phyloP scores from a whole-genome alignment of 2,113 vertebrate genomes.

The Tetrao urogallus region DNA sequence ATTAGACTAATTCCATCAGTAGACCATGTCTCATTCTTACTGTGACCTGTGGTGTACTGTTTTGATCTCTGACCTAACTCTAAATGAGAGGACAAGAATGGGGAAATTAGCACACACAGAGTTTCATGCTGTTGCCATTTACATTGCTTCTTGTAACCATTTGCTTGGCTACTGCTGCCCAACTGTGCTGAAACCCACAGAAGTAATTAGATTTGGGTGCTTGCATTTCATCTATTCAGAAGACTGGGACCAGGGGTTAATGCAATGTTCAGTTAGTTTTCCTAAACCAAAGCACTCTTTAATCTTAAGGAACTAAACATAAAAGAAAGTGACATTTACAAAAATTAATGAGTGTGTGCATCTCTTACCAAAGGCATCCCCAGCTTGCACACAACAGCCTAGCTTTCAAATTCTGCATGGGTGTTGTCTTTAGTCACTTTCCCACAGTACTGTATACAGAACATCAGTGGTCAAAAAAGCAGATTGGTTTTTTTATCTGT shows the following conservation, averaged over 20 bases:
- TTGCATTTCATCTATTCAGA: constrained; percentile 19
- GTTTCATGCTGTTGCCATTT: background rate
- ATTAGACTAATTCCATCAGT: background rate
- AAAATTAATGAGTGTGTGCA: background rate
- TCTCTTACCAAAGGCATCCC: background rate
- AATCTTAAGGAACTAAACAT: constrained; percentile 21
- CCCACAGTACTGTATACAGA: background rate
- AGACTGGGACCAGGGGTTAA: background rate
- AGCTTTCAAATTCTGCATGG: background rate
- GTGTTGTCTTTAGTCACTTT: background rate
- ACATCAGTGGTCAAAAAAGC: background rate
- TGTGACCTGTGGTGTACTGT: background rate
- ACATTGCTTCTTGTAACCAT: background rate
- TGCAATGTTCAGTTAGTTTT: constrained; percentile 24
- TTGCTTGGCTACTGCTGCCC: background rate
- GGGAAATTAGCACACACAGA: background rate
- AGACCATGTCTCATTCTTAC: background rate
- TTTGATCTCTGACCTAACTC: background rate
- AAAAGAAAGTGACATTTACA: constrained; percentile 43
- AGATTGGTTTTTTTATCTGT: background rate
- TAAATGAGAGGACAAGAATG: background rate
- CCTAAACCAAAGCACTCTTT: constrained; percentile 30
- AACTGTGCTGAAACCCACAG: background rate
- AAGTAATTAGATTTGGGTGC: constrained; percentile 34
- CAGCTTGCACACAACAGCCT: background rate